These are phyloP conservation scores for Heliothis peltigera DNA, from an alignment of 2,888 invertebrate species.

Conservation along the genomic window DNA sequence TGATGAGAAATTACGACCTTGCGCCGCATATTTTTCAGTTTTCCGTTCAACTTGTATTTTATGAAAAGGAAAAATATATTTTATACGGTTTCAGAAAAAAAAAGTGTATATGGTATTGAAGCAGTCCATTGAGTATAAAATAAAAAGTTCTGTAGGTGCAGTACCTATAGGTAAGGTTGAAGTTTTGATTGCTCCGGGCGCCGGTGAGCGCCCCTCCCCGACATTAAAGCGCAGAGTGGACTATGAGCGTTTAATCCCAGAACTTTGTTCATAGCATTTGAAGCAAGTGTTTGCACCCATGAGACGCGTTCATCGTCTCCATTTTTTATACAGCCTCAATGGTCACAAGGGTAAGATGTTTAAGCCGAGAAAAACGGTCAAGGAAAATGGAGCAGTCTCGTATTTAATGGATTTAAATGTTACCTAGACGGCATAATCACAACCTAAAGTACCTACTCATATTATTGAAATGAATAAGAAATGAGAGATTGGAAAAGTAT, in stretches of 20 bases:
- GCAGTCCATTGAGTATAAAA: conserved; percentile 1
- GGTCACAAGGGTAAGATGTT: conserved; percentile 6
- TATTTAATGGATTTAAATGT: conserved; percentile 30
- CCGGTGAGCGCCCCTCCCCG: conserved; percentile 36
- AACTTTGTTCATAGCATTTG: conserved; percentile 69
- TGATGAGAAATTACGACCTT: not conserved
- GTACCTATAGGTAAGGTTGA: conserved; percentile 52
- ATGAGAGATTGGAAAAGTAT: not conserved
- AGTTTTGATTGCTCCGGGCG: conserved; percentile 72
- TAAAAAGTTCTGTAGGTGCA: conserved; percentile 33
- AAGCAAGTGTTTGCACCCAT: conserved; percentile 45
- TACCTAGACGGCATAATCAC: conserved; percentile 21
- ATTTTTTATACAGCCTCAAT: conserved; percentile 38
- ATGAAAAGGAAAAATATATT: not conserved
- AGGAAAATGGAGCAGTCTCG: conserved; percentile 12
- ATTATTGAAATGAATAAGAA: conserved; percentile 19
- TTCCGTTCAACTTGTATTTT: conserved; percentile 1
- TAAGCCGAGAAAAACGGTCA: conserved; percentile 10
- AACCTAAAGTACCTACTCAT: not conserved
- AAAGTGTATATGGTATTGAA: no score
- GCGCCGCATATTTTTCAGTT: conserved; percentile 1
- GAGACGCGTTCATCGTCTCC: conserved; percentile 29
- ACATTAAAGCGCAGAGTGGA: conserved; percentile 47
- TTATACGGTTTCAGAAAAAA: no score
- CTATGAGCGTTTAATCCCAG: conserved; percentile 67